Evolutionary conservation across 2,888 invertebrate genomes (phyloP).

Genomic region (Cheilosia scutellata): DNA sequence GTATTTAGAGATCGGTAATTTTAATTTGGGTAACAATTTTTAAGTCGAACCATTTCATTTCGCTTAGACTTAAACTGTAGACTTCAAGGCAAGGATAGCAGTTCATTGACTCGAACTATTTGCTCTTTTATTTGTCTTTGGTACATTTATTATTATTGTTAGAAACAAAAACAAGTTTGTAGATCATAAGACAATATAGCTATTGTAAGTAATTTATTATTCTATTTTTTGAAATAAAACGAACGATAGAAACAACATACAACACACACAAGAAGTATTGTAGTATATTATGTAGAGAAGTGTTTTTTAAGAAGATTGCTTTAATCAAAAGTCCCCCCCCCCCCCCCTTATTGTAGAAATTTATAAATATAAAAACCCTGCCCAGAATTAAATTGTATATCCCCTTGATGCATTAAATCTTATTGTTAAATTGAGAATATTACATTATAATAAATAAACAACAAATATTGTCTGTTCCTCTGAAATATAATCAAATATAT

Average conservation of each 20-base stretch:
- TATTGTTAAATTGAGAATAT: slow-evolving; percentile 62
- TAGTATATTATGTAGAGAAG: slow-evolving; percentile 50
- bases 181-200: slow-evolving; percentile 60
- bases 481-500: slow-evolving; percentile 74
- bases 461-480: slow-evolving; percentile 74
- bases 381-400: slow-evolving; percentile 54
- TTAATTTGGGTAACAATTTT: slow-evolving; percentile 67
- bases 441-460: slow-evolving; percentile 49
- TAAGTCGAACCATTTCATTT: slow-evolving; percentile 31
- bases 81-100: slow-evolving; percentile 35
- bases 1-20: slow-evolving; percentile 32
- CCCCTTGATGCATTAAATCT: slow-evolving; percentile 65
- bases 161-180: slow-evolving; percentile 43
- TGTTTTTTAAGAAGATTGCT: slow-evolving; percentile 70
- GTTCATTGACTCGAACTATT: neutral
- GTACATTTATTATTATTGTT: slow-evolving; percentile 29
- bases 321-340: slow-evolving; percentile 50
- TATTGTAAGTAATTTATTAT: slow-evolving; percentile 75
- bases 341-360: slow-evolving; percentile 58
- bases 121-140: slow-evolving; percentile 14
- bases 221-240: slow-evolving; percentile 56
- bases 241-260: slow-evolving; percentile 32
- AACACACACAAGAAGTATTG: slow-evolving; percentile 59
- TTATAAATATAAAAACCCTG: slow-evolving; percentile 45
- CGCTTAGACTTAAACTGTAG: slow-evolving; percentile 17